Conservation (phyloP, 2,888 invertebrate genomes). For the Chesias legatella region DNA sequence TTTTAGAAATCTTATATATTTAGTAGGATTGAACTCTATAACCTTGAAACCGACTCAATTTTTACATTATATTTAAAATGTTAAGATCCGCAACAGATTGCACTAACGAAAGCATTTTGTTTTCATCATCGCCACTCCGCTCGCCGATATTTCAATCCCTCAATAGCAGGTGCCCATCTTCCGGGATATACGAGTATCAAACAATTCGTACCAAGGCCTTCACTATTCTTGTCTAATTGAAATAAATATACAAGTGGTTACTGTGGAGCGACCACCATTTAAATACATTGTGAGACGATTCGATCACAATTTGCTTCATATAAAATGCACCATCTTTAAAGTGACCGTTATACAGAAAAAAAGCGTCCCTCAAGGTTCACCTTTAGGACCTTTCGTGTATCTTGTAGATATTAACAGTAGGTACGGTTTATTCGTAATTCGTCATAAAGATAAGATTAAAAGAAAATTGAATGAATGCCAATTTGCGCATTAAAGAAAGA, state of each 20-base stretch:
- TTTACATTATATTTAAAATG: too few species aligned
- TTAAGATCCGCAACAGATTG: not conserved
- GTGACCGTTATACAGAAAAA: too few species aligned
- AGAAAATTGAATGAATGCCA: not conserved
- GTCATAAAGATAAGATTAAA: not conserved
- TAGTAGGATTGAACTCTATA: too few species aligned
- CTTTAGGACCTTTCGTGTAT: not conserved
- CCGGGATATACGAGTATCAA: constrained; percentile 13
- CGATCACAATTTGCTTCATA: too few species aligned
- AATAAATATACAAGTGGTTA: constrained; percentile 41
- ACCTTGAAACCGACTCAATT: too few species aligned
- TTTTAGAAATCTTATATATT: too few species aligned
- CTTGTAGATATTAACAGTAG: constrained; percentile 1
- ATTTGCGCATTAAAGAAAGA: constrained; percentile 8
- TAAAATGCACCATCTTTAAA: too few species aligned
- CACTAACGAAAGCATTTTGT: constrained; percentile 1
- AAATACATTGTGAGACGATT: constrained; percentile 12
- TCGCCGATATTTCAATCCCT: constrained; percentile 8
- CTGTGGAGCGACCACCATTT: constrained; percentile 25
- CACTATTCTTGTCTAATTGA: constrained; percentile 47
- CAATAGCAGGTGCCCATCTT: constrained; percentile 17
- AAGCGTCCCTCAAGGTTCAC: not conserved
- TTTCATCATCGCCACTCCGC: constrained; percentile 5
- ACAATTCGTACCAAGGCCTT: constrained; percentile 37
- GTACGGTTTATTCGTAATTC: not conserved